Evolutionary conservation across 2,888 invertebrate genomes (phyloP).

Genomic region (Mythimna albipuncta): DNA sequence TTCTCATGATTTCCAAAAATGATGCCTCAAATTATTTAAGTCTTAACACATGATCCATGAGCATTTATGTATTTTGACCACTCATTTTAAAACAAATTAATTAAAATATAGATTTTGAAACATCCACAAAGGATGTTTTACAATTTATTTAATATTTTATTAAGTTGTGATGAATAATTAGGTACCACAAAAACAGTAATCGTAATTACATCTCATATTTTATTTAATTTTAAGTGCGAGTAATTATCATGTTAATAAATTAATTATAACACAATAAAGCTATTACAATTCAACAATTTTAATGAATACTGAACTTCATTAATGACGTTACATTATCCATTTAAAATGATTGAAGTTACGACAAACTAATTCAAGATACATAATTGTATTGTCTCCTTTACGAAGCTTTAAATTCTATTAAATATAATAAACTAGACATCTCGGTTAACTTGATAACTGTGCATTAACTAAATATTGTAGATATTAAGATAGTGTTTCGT

Average conservation of each 20-base stretch:
- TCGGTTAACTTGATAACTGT: slow-evolving; percentile 40
- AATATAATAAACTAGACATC: slow-evolving; percentile 31
- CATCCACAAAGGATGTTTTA: not conserved
- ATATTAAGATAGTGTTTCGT: slow-evolving; percentile 27
- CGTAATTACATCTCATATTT: not conserved
- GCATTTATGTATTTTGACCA: not conserved
- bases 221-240: not conserved
- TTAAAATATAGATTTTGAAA: not conserved
- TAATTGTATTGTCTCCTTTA: slow-evolving; percentile 45
- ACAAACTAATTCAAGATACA: slow-evolving; percentile 46
- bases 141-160: too few relatives aligned
- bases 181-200: not conserved
- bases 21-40: too few relatives aligned
- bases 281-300: slow-evolving; percentile 7
- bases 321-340: slow-evolving; percentile 31
- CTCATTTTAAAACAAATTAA: not conserved
- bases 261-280: slow-evolving; percentile 10
- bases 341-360: slow-evolving; percentile 29
- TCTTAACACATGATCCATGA: too few relatives aligned
- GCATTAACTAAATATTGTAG: slow-evolving; percentile 24
- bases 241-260: not conserved
- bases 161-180: not conserved
- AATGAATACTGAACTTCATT: slow-evolving; percentile 8
- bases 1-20: too few relatives aligned
- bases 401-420: slow-evolving; percentile 44